Evolutionary conservation across 2,797 vertebrate genomes (phyloP).

Genomic region (Xiphorhynchus erythropygius): DNA sequence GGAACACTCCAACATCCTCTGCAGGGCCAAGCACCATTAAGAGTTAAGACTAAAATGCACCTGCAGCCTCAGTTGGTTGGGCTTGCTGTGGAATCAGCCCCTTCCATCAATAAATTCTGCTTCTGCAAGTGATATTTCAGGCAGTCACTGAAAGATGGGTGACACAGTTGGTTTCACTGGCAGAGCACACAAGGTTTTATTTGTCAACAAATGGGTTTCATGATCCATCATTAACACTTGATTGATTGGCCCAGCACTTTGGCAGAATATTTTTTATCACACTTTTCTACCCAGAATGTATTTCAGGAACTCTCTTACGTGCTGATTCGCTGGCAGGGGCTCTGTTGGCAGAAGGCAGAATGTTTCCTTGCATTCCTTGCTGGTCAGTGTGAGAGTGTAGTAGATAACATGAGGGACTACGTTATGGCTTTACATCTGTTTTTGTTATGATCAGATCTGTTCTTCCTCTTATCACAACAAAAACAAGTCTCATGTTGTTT

Average conservation of each 20-base stretch:
- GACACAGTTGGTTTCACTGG: conserved; percentile 64
- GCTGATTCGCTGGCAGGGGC: conserved; percentile 27
- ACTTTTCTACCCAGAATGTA: conserved; percentile 12
- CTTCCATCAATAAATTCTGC: conserved; percentile 43
- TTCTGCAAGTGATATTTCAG: conserved; percentile 42
- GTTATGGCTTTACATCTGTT: conserved; percentile 56
- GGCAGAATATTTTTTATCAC: conserved; percentile 32
- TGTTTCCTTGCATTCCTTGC: neutral
- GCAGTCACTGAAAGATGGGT: conserved; percentile 17
- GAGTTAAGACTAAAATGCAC: conserved; percentile 7
- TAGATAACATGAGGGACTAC: conserved; percentile 30
- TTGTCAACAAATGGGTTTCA: conserved; percentile 74
- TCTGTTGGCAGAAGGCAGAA: conserved; percentile 33
- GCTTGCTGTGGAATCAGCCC: neutral
- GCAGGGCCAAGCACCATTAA: neutral
- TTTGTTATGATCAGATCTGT: conserved; percentile 45
- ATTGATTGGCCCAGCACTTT: conserved; percentile 63
- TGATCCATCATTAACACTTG: conserved; percentile 71
- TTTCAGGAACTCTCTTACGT: conserved; percentile 44
- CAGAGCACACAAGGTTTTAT: conserved; percentile 66
- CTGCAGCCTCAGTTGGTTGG: conserved; percentile 21
- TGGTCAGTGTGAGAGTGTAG: conserved; percentile 4
- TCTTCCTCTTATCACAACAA: conserved; percentile 30
- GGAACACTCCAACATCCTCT: neutral
- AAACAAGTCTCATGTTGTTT: neutral